phyloP scores from a whole-genome alignment of 2,888 invertebrate genomes.

The Osedax frankpressi region DNA sequence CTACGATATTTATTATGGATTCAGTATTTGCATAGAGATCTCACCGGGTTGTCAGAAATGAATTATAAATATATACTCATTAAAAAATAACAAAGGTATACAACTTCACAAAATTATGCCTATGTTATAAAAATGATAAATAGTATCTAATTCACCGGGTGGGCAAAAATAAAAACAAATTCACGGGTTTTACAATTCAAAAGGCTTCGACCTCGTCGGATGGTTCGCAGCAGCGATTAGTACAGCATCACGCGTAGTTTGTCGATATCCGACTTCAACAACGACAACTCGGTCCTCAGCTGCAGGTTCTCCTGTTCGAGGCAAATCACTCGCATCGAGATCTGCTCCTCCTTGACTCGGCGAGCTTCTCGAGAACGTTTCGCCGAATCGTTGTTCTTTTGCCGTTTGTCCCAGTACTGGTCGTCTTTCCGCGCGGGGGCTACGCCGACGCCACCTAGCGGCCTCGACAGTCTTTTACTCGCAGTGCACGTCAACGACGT shows the following conservation, averaged over 20 bases:
- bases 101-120: no score
- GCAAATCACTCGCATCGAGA: constrained; percentile 37
- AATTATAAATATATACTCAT: no score
- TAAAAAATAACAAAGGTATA: no score
- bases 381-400: constrained; percentile 47
- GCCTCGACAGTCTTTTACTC: not conserved
- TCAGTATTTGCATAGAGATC: no score
- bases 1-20: no score
- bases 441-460: constrained; percentile 29
- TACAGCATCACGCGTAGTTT: constrained; percentile 39
- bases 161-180: not conserved
- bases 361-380: constrained; percentile 44
- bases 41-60: no score
- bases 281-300: constrained; percentile 38
- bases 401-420: constrained; percentile 44
- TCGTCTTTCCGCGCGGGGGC: constrained; percentile 39
- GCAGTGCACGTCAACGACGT: not conserved
- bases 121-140: no score
- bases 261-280: constrained; percentile 39
- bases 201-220: no score
- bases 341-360: constrained; percentile 44
- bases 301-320: constrained; percentile 45
- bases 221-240: constrained; percentile 19
- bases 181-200: no score
- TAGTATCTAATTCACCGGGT: no score